Evolutionary conservation across 1,140 invertebrate species (phyloP).

Genomic region (Galleria mellonella): DNA sequence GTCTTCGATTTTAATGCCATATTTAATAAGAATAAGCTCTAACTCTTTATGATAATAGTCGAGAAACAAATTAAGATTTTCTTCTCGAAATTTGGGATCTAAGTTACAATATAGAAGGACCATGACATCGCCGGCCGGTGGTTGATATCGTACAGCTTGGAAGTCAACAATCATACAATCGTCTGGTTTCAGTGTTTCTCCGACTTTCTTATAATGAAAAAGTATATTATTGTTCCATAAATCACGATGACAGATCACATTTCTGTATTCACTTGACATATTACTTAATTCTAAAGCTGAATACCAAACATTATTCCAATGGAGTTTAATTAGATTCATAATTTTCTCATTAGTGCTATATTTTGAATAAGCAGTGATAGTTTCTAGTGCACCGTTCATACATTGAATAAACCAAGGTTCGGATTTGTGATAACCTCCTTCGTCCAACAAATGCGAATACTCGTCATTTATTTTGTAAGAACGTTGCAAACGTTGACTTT

Average conservation of each 20-base stretch:
- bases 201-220: constrained; percentile 70
- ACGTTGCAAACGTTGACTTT: constrained; percentile 19
- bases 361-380: constrained; percentile 42
- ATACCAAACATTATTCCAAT: constrained; percentile 44
- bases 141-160: constrained; percentile 73
- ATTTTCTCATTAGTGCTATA: constrained; percentile 22
- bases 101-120: constrained; percentile 51
- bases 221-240: constrained; percentile 79
- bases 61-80: constrained; percentile 58
- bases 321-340: constrained; percentile 28
- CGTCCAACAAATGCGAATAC: constrained; percentile 27
- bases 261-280: constrained; percentile 37
- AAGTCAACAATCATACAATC: constrained; percentile 77
- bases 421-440: constrained; percentile 31
- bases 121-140: constrained; percentile 76
- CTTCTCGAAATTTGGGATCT: constrained; percentile 43
- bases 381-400: constrained; percentile 39
- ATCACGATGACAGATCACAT: constrained; percentile 78
- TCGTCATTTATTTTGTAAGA: constrained; percentile 37
- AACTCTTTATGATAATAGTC: constrained; percentile 71
- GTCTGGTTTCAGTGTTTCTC: constrained; percentile 29
- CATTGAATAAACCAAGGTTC: constrained; percentile 49
- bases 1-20: constrained; percentile 43
- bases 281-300: constrained; percentile 31
- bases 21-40: constrained; percentile 40